These are phyloP conservation scores for Tautogolabrus adspersus DNA, from an alignment of 2,113 vertebrate species.

Conservation along the genomic window DNA sequence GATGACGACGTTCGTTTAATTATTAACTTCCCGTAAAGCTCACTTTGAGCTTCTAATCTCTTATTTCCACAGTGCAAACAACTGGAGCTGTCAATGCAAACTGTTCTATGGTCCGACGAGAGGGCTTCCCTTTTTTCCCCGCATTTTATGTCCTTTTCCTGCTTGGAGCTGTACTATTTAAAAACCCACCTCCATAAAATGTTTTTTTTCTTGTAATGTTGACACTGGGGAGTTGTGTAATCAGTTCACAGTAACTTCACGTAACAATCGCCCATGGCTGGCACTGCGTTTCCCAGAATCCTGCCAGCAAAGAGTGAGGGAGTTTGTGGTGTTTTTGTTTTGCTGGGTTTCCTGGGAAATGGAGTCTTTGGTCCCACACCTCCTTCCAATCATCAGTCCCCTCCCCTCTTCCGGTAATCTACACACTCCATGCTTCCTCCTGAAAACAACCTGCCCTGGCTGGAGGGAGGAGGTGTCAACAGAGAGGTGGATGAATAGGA, in stretches of 20 bases:
- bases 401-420: conserved; percentile 71
- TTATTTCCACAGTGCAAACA: conserved; percentile 4
- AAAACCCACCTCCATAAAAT: conserved; percentile 16
- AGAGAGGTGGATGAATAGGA: conserved; percentile 24
- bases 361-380: conserved; percentile 43
- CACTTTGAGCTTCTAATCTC: conserved; percentile 2
- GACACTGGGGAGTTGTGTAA: conserved; percentile 58
- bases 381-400: conserved; percentile 16
- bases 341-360: conserved; percentile 72
- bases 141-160: conserved; percentile 13
- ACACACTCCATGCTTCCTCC: conserved; percentile 55
- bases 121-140: neutral
- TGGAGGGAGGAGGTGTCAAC: conserved; percentile 43
- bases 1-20: neutral
- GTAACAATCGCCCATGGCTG: conserved; percentile 47
- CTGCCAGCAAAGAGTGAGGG: conserved; percentile 34
- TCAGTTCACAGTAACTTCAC: conserved; percentile 45
- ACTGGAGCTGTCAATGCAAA: neutral
- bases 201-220: neutral
- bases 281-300: conserved; percentile 55
- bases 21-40: conserved; percentile 32
- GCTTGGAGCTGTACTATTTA: conserved; percentile 24
- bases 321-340: conserved; percentile 62
- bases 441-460: conserved; percentile 65
- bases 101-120: neutral